Evolutionary conservation across 2,888 invertebrate species (phyloP), one percentile per base, ranked within the genome.

Genomic region (Drosophila neoperkinsi): DNA sequence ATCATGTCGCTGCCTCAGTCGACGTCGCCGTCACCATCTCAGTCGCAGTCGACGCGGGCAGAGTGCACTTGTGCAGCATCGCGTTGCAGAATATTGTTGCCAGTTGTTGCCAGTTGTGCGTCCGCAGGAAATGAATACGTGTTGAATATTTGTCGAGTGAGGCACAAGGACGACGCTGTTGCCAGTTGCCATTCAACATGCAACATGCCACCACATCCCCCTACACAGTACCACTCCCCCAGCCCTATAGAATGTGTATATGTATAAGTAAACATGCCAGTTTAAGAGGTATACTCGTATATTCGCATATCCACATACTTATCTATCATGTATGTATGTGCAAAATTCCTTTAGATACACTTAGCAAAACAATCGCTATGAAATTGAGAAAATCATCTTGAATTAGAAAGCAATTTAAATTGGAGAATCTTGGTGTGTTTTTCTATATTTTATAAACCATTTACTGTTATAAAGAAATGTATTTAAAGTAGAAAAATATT

Each of bases 91-190:
- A 87, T 84, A 46, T 46, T 46, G 85, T 82, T 88, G 88, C 83
- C 76, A 88, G 85, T 84, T 85, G 88, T 82, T 85, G 88, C 81
- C 84, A 84, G 90, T 83, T 81, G 86, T 84, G 83, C 87, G 89
- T 87, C 87, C 89, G 85, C 88, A 88, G 89, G 89, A 90, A 90
- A 90, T 90, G 90, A 90, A 87, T 90, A 90, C 90, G 90, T 88
- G 88, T 88, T 88, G 88, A 88, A 88, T 90, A 86, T 88, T 86
- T 84, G 88, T 84, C 89, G 87, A 86, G 87, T 81, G 84, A 87
- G 84, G 84, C 88, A 81, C 81, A 87, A 84, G 84, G 84, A 87
- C 78, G 69, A 72, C n/a, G 60, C 62, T n/a, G 59, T 41, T 58
- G 66, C 66, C 77, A 55, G 52, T 72, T 72, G 66, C 56, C 77